Base-by-base conservation (phyloP, 2,113 vertebrate species). In the Vanacampus margaritifer region DNA sequence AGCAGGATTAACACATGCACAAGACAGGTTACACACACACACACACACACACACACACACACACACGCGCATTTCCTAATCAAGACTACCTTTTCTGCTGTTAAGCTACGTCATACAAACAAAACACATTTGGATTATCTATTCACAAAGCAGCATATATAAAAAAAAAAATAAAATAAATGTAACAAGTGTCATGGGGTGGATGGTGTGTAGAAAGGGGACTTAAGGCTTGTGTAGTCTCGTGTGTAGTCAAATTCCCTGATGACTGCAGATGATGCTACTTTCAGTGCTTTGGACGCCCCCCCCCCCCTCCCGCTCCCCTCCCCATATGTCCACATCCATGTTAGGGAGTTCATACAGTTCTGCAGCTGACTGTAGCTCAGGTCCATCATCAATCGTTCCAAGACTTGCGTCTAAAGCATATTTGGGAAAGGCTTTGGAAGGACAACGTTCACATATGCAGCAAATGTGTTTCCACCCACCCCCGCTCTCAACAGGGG, bases 171-270 rank as follows among this genome's bases (percentile, higher is more conserved):
- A n/a, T n/a, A 50, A 81, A 76, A 83, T 50, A 16, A 54, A 67
- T 63, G 57, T 50, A 83, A 72, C 75, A 72, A 72, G 83, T 71
- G 72, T 67, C 24, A 6, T 63, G 45, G 64, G 72, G 72, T 73
- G 66, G 64, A 54, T 3, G 61, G 71, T 36, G 78, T 78, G 76
- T 71, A 73, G 48, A 87, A 84, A 75, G 73, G 68, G 54, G 72
- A 73, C 54, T 92, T 92, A 92, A 92, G 91, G 91, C 90, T 88
- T 69, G 85, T 85, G 77, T 88, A 59, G 73, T 84, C 75, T 80
- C 67, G 74, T 84, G 76, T 87, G n/a, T n/a, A n/a, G n/a, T 85
- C 75, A 39, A 75, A 74, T 84, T 90, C 88, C 91, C 89, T 91
- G 90, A 91, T 80, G 86, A 80, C 75, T 35, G 79, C 80, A 84